Conservation (phyloP, 2,797 vertebrate species). For the Buphagus erythrorhynchus region DNA sequence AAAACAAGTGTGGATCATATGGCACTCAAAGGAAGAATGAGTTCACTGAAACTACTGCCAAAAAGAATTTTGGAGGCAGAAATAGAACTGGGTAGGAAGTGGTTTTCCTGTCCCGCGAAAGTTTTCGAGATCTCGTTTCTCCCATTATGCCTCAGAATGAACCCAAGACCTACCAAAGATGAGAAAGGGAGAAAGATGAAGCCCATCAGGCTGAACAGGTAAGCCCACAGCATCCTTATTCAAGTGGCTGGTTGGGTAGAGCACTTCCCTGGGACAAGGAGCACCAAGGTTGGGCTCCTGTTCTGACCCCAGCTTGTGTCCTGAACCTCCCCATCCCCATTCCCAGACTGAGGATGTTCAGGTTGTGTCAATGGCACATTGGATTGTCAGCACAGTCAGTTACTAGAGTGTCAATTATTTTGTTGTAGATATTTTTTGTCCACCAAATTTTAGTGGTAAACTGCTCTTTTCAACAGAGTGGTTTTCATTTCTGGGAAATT, state of each 20-base stretch:
- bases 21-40: conserved; percentile 65
- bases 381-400: neutral
- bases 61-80: conserved; percentile 53
- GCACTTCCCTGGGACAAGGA: neutral
- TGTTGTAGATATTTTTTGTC: neutral
- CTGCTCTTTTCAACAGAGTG: neutral
- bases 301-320: neutral
- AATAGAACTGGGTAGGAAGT: conserved; percentile 65
- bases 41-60: conserved; percentile 59
- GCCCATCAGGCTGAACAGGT: fast-evolving
- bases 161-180: neutral
- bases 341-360: neutral
- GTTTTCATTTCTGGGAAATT: neutral
- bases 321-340: neutral
- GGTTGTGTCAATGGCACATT: neutral
- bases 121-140: conserved; percentile 41
- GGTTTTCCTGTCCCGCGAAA: conserved; percentile 63
- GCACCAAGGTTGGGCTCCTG: neutral
- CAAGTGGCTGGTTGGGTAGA: neutral
- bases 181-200: neutral
- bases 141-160: neutral
- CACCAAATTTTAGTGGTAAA: neutral
- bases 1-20: conserved; percentile 64
- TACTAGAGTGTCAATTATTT: neutral
- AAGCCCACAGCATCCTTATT: neutral